Base-by-base conservation (phyloP, 2,113 vertebrate genomes). In the Tenrec ecaudatus region DNA sequence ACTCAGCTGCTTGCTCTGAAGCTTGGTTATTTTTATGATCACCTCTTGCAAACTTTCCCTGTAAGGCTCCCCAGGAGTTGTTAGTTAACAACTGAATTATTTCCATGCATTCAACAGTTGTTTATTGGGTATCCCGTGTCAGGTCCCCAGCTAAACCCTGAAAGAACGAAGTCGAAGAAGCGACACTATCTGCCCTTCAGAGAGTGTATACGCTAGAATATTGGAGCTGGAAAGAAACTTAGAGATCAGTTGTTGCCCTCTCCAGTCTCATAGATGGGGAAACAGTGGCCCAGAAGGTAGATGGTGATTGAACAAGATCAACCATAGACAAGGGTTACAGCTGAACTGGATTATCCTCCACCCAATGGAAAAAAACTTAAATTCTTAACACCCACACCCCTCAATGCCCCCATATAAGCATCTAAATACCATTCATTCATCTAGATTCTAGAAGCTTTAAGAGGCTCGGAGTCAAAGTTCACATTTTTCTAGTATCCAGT, bases 1-100 rank as follows among this genome's bases (percentile, higher is more conserved):
- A 95, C 38, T 93, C 69, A 88, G 29, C 8, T 91, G 17, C 58
- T 88, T 86, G 33, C 40, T 91, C 82, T 60, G 76, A 69, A 27
- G 12, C 27, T 77, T 47, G 40, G 15, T 76, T 78, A 31, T 77
- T 60, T 60, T 86, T 69, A 81, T 16, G 31, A 15, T 86, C 31
- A 33, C 12, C 12, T 33, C 64, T 86, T 93, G 16, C 40, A 83
- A 93, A 77, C 6, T 62, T 95, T 93, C 82, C 3, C 60, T 86
- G 93, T 91, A 81, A 90, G 60, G 62, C 87, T 88, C 57, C 58
- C 47, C 3, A 40, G n/a, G 58, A 86, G 22, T 77, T 64, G 66
- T 75, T 2, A 88, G 27, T 86, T 87, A 33, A 88, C 78, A 76
- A 57, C 11, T 40, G 60, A 66, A 2, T 93, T 68, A 19, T 2